A percentile compares a stretch with the other conserved stretches of the same genome.
Evolutionary conservation across 2,797 vertebrate genomes (phyloP).

Genomic region (Cercopithecus petaurista): DNA sequence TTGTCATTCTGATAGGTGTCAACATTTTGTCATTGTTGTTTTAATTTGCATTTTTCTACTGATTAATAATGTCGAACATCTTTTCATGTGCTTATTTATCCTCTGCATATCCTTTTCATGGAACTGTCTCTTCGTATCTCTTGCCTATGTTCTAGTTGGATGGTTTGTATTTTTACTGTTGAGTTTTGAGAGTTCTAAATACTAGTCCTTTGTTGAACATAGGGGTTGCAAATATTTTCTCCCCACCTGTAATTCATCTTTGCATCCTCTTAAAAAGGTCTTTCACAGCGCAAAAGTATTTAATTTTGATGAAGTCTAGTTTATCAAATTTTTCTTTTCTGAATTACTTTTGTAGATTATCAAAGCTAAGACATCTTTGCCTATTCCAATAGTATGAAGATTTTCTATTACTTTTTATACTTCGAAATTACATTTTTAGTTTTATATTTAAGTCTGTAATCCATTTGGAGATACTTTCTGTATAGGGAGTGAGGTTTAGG

Average conservation of each 20-base stretch:
- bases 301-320: background rate
- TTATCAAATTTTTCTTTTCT: slow-evolving; percentile 4
- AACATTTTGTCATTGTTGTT: background rate
- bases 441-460: background rate
- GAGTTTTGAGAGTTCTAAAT: background rate
- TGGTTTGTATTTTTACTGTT: background rate
- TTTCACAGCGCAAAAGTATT: background rate
- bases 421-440: background rate
- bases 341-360: background rate
- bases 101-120: background rate
- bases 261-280: background rate
- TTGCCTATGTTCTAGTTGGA: background rate
- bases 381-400: background rate
- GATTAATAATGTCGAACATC: background rate
- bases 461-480: background rate
- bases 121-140: background rate
- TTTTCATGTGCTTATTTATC: background rate
- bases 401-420: background rate
- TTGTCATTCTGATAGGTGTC: background rate
- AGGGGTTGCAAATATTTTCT: background rate
- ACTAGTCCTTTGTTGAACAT: background rate
- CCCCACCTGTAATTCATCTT: background rate
- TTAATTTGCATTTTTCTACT: background rate
- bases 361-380: background rate
- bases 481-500: background rate